Base-by-base conservation (phyloP, 2,797 vertebrate species). In the Taenioides sp. region DNA sequence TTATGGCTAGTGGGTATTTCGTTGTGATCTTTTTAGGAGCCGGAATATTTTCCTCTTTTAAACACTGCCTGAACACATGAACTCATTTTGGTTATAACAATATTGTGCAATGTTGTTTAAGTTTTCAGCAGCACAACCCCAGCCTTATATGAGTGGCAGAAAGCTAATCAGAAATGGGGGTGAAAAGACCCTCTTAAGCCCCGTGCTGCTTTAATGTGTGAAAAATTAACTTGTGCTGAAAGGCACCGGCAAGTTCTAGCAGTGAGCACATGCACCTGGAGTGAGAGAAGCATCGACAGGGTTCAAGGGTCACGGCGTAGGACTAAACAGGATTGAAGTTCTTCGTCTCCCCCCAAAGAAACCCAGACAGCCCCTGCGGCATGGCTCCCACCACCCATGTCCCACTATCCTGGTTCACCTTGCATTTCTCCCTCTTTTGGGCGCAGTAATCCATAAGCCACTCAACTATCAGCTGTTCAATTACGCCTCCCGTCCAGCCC, bases 201-300 rank as follows among this genome's bases (percentile, higher is more conserved):
- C 59, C 34, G 71, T 74, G 74, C 72, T 67, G 43, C 57, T 67
- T 76, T 69, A 67, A 73, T 84, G 84, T 90, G 86, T 86, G 84
- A 87, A 84, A 86, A 88, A 87, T 86, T 60, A 73, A 79, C 78
- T 80, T 64, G 72, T 70, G 70, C 65, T 78, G 80, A 69, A 78
- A 77, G 72, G 76, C 54, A 80, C 76, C 70, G 71, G 89, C 80
- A 90, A 91, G 87, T 88, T 89, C 87, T 82, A 89, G 79, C 78
- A 86, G 89, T 92, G 89, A 94, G 91, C 86, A 85, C 86, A 89
- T 95, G 95, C 95, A 96, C 95, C 96, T 97, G 96, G 96, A 93
- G 89, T 83, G 90, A 88, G 93, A 92, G 92, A 91, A 91, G 89
- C 89, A 90, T 82, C 84, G 58, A 0, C 23, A 75, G 81, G 91